Conservation (phyloP, 2,888 invertebrate species). For the Cheilosia vulpina region DNA sequence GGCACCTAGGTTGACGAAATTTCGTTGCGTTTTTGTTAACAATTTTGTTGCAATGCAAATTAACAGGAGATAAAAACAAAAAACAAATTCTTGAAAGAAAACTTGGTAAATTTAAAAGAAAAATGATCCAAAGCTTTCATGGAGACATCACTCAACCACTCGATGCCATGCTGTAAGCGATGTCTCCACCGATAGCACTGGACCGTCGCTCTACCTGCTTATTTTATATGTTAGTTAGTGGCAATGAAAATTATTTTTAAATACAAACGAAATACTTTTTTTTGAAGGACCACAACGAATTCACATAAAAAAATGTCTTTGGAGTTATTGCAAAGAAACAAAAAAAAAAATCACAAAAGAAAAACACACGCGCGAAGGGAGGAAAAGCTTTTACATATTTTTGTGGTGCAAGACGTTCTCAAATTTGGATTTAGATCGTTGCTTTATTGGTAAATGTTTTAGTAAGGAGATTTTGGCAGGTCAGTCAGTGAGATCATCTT, state of each 20-base stretch:
- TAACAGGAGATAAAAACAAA: conserved; percentile 19
- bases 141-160: conserved; percentile 12
- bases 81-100: neutral
- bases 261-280: conserved; percentile 37
- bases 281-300: conserved; percentile 48
- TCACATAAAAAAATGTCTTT: conserved; percentile 34
- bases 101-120: neutral
- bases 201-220: conserved; percentile 17
- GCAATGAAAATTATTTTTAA: conserved; percentile 26
- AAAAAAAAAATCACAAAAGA: conserved; percentile 7
- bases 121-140: neutral
- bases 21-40: conserved; percentile 32
- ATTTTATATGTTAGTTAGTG: conserved; percentile 50
- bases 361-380: conserved; percentile 64
- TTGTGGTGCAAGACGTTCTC: conserved; percentile 53
- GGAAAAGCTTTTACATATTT: conserved; percentile 50
- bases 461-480: conserved; percentile 69
- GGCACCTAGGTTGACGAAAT: conserved; percentile 80
- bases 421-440: conserved; percentile 44
- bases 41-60: conserved; percentile 6
- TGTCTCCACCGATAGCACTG: conserved; percentile 13
- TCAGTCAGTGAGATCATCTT: conserved; percentile 72
- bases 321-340: conserved; percentile 25
- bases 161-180: conserved; percentile 33
- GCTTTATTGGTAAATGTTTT: conserved; percentile 51